Evolutionary conservation across 2,797 vertebrate genomes (phyloP).

Genomic region (Poecilia wingei): DNA sequence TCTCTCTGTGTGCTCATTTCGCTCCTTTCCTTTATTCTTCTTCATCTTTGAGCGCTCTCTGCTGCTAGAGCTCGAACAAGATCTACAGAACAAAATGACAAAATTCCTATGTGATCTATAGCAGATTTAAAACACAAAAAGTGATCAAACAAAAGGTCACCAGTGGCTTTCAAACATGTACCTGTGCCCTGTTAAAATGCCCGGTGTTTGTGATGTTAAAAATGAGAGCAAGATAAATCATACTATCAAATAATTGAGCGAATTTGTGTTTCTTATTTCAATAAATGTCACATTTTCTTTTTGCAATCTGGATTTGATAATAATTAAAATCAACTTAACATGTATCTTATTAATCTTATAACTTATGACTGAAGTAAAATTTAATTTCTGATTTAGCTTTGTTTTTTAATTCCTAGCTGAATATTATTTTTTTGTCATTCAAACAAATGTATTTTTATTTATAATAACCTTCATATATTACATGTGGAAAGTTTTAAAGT

Average conservation of each 20-base stretch:
- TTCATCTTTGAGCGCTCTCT: conserved; percentile 79
- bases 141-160: background rate
- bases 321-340: background rate
- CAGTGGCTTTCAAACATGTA: background rate
- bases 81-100: conserved; percentile 51
- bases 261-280: background rate
- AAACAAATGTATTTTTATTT: background rate
- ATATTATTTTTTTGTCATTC: background rate
- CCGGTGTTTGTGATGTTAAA: background rate
- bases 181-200: background rate
- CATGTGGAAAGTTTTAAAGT: background rate
- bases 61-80: conserved; percentile 81
- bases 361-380: background rate
- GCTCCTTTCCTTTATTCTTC: conserved; percentile 63
- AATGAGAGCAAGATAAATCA: background rate
- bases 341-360: background rate
- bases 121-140: background rate
- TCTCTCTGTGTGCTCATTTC: conserved; percentile 43
- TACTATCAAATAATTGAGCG: background rate
- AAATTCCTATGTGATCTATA: conserved; percentile 5
- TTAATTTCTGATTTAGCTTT: too few relatives aligned
- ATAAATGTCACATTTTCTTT: background rate
- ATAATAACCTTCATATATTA: background rate
- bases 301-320: background rate
- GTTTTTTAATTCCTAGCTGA: background rate